These are phyloP conservation scores for Vireo altiloquus DNA, from an alignment of 2,113 vertebrate species.

Conservation along the genomic window DNA sequence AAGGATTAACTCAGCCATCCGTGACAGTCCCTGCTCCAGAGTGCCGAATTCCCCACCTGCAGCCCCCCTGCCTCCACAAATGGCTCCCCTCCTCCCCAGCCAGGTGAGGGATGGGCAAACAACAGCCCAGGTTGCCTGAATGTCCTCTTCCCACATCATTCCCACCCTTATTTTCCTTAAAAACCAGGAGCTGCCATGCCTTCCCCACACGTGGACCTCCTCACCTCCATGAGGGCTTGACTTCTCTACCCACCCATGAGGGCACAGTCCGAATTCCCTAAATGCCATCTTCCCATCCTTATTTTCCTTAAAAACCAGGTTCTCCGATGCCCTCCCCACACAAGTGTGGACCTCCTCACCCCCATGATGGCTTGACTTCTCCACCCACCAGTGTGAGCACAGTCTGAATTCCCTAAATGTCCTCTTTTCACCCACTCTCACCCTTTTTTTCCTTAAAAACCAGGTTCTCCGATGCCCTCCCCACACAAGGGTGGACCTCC, in stretches of 20 bases:
- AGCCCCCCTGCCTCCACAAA: neutral
- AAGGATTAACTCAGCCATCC: neutral
- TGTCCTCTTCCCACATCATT: neutral
- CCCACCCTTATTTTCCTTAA: neutral
- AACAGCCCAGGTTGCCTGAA: neutral
- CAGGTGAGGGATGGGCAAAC: neutral
- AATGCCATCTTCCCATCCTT: neutral
- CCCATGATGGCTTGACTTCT: neutral
- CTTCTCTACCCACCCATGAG: too few species aligned
- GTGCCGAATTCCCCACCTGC: neutral
- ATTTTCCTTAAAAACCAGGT: neutral
- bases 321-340: neutral
- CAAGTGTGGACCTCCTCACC: neutral
- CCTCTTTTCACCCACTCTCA: too few species aligned
- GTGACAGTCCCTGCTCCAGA: neutral
- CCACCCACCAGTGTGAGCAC: too few species aligned
- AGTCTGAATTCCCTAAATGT: too few species aligned
- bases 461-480: neutral
- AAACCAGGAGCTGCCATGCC: accelerated
- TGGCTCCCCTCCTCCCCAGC: neutral
- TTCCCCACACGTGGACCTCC: too few species aligned
- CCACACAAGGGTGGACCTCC: neutral
- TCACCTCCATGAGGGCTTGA: too few species aligned
- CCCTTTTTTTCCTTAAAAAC: neutral
- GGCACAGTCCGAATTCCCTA: too few species aligned